Percentiles rank a stretch among this genome's conserved stretches.
phyloP scores from a whole-genome alignment of 2,888 invertebrate genomes.

The Teleogryllus oceanicus region DNA sequence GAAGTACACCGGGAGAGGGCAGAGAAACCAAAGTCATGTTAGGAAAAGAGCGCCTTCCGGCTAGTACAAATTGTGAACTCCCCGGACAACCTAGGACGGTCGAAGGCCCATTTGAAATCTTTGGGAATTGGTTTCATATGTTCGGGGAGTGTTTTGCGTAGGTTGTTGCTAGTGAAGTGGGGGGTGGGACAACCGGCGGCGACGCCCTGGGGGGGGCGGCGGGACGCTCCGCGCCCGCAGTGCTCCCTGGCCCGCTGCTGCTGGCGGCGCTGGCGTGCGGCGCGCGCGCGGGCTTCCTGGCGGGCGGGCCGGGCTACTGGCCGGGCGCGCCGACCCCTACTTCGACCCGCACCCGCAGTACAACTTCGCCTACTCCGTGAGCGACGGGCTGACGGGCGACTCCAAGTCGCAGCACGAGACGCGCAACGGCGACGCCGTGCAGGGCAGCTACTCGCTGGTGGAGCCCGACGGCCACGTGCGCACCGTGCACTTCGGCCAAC shows the following conservation, averaged over 20 bases:
- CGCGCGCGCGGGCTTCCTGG: constrained; percentile 27
- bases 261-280: constrained; percentile 25
- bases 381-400: constrained; percentile 31
- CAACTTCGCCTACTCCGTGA: constrained; percentile 30
- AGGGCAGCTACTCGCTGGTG: constrained; percentile 33
- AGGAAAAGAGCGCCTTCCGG: no score
- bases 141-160: no score
- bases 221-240: background rate
- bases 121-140: no score
- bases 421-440: constrained; percentile 34
- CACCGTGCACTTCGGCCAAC: constrained; percentile 33
- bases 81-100: no score
- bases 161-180: no score
- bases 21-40: no score
- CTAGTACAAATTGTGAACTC: no score
- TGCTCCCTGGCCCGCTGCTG: background rate
- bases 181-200: no score
- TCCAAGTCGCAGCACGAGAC: constrained; percentile 35
- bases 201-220: no score
- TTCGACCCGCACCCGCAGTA: constrained; percentile 29
- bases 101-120: no score
- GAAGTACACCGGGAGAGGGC: no score
- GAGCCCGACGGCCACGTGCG: constrained; percentile 33
- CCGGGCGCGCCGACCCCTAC: background rate
- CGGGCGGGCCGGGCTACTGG: background rate